Evolutionary conservation across 2,797 vertebrate species (phyloP).

Genomic region (Prunella strophiata): DNA sequence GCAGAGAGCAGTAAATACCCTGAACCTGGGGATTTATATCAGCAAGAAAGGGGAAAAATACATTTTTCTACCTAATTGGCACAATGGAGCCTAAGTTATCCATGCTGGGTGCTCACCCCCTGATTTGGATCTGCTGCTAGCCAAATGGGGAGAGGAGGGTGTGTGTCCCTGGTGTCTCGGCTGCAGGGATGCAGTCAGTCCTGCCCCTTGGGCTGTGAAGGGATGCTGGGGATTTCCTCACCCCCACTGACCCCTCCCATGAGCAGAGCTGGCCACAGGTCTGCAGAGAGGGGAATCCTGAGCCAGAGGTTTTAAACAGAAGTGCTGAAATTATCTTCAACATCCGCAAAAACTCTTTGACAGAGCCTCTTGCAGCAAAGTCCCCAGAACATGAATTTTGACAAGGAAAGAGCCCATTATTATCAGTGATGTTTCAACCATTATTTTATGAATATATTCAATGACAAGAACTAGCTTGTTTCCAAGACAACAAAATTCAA

Average conservation of each 20-base stretch:
- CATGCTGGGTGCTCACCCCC: not conserved
- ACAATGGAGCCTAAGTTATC: not conserved
- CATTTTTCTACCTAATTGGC: not conserved
- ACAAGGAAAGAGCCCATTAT: slow-evolving; percentile 63
- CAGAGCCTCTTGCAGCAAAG: slow-evolving; percentile 33
- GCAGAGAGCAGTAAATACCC: not conserved
- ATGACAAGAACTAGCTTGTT: slow-evolving; percentile 77
- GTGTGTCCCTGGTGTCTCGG: not conserved
- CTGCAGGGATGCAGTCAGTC: not conserved
- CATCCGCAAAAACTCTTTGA: slow-evolving; percentile 42
- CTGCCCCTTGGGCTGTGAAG: not conserved
- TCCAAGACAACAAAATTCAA: slow-evolving; percentile 82
- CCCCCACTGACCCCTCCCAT: rapidly evolving
- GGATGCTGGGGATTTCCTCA: not conserved
- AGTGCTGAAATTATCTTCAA: slow-evolving; percentile 33
- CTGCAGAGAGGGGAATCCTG: not conserved
- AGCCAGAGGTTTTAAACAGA: not conserved
- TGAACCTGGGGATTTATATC: not conserved
- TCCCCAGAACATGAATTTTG: slow-evolving; percentile 59
- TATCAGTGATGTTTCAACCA: slow-evolving; percentile 67
- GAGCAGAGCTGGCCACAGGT: not conserved
- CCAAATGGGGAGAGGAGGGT: not conserved
- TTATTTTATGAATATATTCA: slow-evolving; percentile 73
- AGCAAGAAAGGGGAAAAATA: not conserved
- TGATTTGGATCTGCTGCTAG: not conserved